Conservation (phyloP, 2,113 vertebrate genomes). For the Columba livia region DNA sequence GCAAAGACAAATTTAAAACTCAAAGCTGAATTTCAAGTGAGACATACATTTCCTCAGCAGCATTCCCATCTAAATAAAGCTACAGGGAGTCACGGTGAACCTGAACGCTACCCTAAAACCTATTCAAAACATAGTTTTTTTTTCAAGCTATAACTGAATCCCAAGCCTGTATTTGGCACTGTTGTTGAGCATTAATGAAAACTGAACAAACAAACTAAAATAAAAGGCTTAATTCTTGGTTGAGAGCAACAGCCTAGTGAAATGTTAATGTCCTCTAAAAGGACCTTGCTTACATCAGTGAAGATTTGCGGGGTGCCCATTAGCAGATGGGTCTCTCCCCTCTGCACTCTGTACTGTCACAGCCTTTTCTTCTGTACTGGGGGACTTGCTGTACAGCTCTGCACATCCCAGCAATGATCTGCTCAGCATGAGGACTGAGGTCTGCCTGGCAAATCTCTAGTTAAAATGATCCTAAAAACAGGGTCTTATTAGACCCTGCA, state of each 20-base stretch:
- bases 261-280: neutral
- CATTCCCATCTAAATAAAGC: neutral
- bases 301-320: neutral
- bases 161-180: neutral
- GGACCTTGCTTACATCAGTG: neutral
- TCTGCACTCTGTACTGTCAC: rapidly evolving
- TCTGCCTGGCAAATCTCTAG: neutral
- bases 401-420: neutral
- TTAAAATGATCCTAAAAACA: neutral
- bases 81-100: neutral
- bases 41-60: neutral
- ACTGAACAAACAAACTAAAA: neutral
- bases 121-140: neutral
- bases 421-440: neutral
- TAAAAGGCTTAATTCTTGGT: neutral
- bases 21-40: neutral
- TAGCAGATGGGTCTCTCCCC: neutral
- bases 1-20: neutral
- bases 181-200: neutral
- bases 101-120: neutral
- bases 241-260: neutral
- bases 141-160: neutral
- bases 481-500: neutral
- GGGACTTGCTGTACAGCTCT: neutral
- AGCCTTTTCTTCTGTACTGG: neutral